phyloP scores from a whole-genome alignment of 2,888 invertebrate species.

The Tenthredo notha region DNA sequence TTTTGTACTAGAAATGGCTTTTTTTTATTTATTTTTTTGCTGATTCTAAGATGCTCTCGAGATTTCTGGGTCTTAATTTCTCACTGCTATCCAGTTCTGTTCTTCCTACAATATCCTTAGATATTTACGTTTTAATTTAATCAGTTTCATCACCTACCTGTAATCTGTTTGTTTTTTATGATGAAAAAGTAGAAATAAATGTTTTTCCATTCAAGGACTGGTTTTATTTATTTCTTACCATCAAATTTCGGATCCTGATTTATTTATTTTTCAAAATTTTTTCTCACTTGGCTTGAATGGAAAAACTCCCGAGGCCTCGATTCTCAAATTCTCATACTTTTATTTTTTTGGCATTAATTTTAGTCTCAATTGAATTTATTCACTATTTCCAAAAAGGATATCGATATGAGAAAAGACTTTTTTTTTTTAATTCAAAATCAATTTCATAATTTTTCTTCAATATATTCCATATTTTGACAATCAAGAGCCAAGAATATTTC shows the following conservation, averaged over 20 bases:
- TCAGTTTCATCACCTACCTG: constrained; percentile 62
- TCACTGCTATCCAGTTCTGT: constrained; percentile 45
- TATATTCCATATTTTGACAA: constrained; percentile 7
- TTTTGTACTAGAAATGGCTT: not conserved
- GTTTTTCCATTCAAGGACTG: constrained; percentile 78
- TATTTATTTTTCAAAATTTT: constrained; percentile 71
- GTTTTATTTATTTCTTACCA: constrained; percentile 76
- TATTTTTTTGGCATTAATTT: constrained; percentile 20
- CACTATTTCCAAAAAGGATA: not conserved
- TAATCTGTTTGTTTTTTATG: constrained; percentile 63
- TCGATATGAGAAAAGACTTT: not conserved
- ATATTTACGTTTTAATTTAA: constrained; percentile 54
- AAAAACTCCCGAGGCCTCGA: constrained; percentile 69
- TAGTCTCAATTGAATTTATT: not conserved
- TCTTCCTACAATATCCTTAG: constrained; percentile 49
- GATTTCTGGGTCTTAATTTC: constrained; percentile 21
- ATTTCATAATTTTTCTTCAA: not conserved
- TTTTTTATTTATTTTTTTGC: not conserved
- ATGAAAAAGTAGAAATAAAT: constrained; percentile 76
- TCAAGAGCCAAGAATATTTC: constrained; percentile 52
- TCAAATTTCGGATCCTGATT: constrained; percentile 66
- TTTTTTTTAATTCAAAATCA: constrained; percentile 6
- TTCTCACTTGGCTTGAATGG: constrained; percentile 78
- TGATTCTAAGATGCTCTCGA: not conserved
- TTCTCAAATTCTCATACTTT: constrained; percentile 10